Base-by-base conservation (phyloP, 1,140 invertebrate genomes). In the Calephelis virginiensis region DNA sequence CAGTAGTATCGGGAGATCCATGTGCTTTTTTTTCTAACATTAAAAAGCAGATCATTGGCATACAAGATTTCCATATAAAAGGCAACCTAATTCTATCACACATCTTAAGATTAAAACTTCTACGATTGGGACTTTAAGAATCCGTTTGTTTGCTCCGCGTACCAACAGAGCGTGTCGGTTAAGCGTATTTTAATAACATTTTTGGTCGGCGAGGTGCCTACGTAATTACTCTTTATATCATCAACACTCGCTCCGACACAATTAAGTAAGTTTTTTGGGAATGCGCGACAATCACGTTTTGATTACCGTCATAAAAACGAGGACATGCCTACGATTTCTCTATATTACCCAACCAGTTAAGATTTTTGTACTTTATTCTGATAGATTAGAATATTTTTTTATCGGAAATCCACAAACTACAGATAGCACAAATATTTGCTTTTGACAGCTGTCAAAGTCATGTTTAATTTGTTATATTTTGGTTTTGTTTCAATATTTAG, bases 161-260 rank as follows among this genome's bases (percentile, higher is more conserved):
- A 59, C 50, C 76, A 75, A 64, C 77, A 63, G 71, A 81, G 73
- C 77, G 81, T 76, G 76, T 77, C 77, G 72, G 81, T 82, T 89
- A 89, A 91, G 82, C 79, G 81, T 71, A 85, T 88, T 91, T 90
- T 91, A 89, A 91, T 89, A 91, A 89, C 85, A 81, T 84, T 88
- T 88, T 78, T 63, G 78, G 74, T 78, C 72, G 77, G 77, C 61
- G 75, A 84, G 73, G 79, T 64, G 64, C 66, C 67, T 77, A 77
- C 73, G 82, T 88, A 91, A 89, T 91, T 89, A 86, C 80, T 86
- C 80, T 86, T 85, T 84, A 85, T 86, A 81, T 83, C 83, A 85
- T 89, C 85, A 86, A 86, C 87, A 88, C 85, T 85, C 77, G 76
- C 70, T 74, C 74, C 75, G 74, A 73, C 81, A 87, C 83, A 87